Base-by-base conservation (phyloP, 1,140 invertebrate species). In the Globodera rostochiensis region DNA sequence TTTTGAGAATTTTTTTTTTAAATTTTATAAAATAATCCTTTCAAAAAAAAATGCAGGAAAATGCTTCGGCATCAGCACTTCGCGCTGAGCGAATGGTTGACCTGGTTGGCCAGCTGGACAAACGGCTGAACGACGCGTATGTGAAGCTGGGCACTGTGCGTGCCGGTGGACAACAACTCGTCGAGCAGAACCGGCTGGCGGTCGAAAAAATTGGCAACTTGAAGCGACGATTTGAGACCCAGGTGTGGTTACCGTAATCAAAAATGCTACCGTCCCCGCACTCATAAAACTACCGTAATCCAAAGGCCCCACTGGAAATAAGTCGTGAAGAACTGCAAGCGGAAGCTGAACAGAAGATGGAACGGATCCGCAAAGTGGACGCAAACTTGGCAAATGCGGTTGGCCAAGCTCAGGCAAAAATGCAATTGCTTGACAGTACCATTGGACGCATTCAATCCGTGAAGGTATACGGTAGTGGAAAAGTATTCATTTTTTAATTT, bases 291-390 rank as follows among this genome's bases (percentile, higher is more conserved):
- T 36, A 36, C 36, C 36, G 36, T 36, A 36, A 36, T 36, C 36
- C 36, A 36, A 36, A 64, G 57, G 69, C 64, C 11, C 86, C 86
- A 21, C n/a, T 85, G 45, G 71, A 81, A 50, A 78, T 78, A 49
- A 80, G 82, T 53, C 45, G 67, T 67, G 82, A 83, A 21, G 70
- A 81, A 53, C 76, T 87, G 67, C 75, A 86, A 64, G 76, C 25
- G 13, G 79, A 86, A 46, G 86, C 85, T 5, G 84, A 87, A 50
- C 36, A n/a, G 69, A 79, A 74, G 50, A 36, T 86, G 71, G 69
- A 82, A 46, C 36, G 36, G 66, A 84, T 83, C 69, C n/a, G 71
- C 15, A 57, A 85, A 60, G n/a, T 70, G 36, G 73, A 60, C 57
- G 21, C 36, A 8, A 53, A 70, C 8, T 49, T 53, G 82, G 15